Percentiles rank a stretch among this genome's conserved stretches.
Evolutionary conservation across 2,797 vertebrate genomes (phyloP).

Genomic region (Malurus splendens): DNA sequence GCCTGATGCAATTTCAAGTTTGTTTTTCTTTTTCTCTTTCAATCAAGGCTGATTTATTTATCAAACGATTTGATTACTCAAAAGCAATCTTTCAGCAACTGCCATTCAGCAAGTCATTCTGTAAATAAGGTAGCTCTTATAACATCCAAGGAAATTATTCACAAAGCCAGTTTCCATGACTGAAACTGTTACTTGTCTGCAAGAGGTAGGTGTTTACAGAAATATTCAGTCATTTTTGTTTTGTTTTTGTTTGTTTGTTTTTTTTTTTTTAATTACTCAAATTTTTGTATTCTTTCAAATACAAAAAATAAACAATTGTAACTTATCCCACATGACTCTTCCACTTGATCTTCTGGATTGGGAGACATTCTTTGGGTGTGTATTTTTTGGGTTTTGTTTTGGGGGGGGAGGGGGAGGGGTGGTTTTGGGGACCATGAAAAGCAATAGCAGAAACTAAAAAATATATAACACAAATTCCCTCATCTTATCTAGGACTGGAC

Average conservation of each 20-base stretch:
- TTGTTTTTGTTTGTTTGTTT: neutral
- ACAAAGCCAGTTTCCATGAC: neutral
- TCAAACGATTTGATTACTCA: neutral
- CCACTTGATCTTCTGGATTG: neutral
- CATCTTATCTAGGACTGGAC: neutral
- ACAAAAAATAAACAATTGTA: neutral
- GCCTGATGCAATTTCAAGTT: neutral
- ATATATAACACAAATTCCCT: neutral
- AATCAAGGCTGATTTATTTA: neutral
- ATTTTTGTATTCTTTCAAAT: neutral
- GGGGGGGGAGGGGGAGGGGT: rapidly evolving
- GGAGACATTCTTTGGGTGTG: neutral
- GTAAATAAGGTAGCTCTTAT: neutral
- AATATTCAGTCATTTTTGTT: neutral
- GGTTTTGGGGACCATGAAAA: neutral
- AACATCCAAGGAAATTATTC: neutral
- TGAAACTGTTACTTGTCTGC: neutral
- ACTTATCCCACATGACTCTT: neutral
- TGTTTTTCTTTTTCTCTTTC: neutral
- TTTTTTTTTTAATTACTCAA: no score
- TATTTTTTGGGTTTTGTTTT: no score
- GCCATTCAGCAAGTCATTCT: neutral
- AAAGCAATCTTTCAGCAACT: neutral
- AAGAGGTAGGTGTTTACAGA: neutral
- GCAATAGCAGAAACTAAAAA: neutral